phyloP scores from a whole-genome alignment of 2,797 vertebrate species.

The Sarcoramphus papa region DNA sequence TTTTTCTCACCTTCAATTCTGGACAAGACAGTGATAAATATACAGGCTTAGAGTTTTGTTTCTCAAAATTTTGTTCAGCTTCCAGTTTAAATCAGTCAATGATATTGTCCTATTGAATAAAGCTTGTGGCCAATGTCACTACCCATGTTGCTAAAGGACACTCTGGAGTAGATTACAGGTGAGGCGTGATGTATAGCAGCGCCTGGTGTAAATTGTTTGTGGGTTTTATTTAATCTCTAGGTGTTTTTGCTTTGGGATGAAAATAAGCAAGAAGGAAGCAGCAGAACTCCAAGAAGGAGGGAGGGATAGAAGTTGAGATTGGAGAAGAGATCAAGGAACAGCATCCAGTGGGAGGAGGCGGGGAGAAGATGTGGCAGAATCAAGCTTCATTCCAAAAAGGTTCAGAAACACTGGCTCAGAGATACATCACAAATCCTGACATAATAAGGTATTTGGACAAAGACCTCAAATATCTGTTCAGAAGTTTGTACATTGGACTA shows the following conservation, averaged over 20 bases:
- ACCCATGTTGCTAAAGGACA: not conserved
- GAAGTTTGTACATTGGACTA: not conserved
- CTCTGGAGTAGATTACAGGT: not conserved
- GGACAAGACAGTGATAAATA: not conserved
- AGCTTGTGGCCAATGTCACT: not conserved
- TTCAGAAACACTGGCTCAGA: not conserved
- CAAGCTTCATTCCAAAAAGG: not conserved
- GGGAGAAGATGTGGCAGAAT: not conserved
- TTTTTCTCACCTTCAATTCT: not conserved
- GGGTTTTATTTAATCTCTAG: not conserved
- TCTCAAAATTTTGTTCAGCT: not conserved
- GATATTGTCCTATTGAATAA: not conserved
- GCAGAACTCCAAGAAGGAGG: not conserved
- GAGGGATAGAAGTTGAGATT: not conserved
- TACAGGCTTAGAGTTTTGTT: not conserved
- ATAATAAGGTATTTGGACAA: not conserved
- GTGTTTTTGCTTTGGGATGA: not conserved
- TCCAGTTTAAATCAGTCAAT: not conserved
- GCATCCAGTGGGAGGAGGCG: not conserved
- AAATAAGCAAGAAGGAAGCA: not conserved
- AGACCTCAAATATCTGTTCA: not conserved
- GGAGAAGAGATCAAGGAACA: not conserved
- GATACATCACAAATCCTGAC: not conserved
- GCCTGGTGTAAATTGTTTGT: not conserved
- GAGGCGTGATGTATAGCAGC: not conserved